phyloP scores from a whole-genome alignment of 2,113 vertebrate species.

The Neotragus pygmaeus region DNA sequence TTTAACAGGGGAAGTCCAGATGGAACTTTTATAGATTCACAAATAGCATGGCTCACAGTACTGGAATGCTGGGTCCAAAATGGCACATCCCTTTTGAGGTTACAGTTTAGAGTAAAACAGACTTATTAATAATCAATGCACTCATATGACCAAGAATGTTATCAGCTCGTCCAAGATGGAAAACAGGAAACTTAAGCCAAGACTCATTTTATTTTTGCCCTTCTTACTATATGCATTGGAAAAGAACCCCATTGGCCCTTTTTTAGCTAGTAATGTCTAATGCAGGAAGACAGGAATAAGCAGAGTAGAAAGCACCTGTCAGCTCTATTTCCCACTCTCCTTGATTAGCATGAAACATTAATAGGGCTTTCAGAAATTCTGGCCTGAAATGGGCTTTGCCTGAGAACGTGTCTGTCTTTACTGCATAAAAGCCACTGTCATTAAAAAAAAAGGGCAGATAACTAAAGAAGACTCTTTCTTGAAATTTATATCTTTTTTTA shows the following conservation, averaged over 20 bases:
- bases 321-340: conserved; percentile 91
- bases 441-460: conserved; percentile 82
- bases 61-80: conserved; percentile 44
- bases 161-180: conserved; percentile 68
- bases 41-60: conserved; percentile 14
- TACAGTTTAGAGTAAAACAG: conserved; percentile 52
- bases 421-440: conserved; percentile 81
- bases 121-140: conserved; percentile 69
- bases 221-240: conserved; percentile 78
- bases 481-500: conserved; percentile 84
- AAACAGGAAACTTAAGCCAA: conserved; percentile 82
- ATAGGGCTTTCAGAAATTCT: conserved; percentile 93
- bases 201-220: conserved; percentile 82
- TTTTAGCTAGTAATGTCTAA: conserved; percentile 87
- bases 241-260: conserved; percentile 82
- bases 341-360: conserved; percentile 99
- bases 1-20: conserved; percentile 24
- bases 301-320: conserved; percentile 99
- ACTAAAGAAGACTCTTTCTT: conserved; percentile 82
- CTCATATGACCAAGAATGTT: conserved; percentile 59
- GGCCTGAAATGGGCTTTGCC: conserved; percentile 87
- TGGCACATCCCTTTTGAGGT: conserved; percentile 35
- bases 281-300: conserved; percentile 96
- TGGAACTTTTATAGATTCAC: conserved; percentile 42
- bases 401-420: conserved; percentile 84